Evolutionary conservation across 2,113 vertebrate genomes (phyloP), one percentile per base, ranked within the genome.

Genomic region (Pangasianodon hypophthalmus): DNA sequence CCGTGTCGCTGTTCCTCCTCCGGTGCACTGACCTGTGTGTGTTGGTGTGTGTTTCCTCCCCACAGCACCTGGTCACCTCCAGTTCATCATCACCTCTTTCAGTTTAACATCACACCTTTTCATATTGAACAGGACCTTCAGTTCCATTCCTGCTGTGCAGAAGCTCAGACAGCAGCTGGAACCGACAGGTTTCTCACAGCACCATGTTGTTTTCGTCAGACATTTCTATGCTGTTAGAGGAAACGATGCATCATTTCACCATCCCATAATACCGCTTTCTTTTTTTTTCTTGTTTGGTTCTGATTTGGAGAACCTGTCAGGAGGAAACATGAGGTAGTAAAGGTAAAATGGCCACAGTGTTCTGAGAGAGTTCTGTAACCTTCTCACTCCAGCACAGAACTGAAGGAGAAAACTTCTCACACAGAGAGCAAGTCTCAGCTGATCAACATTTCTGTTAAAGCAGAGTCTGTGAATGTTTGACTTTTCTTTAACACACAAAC

Each of bases 191-290:
- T 88, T 44, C 64, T 90, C 89, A 89, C 91, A 93, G 82, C 60
- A 87, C 62, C 29, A 93, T 75, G 81, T 54, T 48, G 52, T 41
- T 88, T 91, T 84, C 85, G 87, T 91, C 88, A 85, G 84, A 87
- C 92, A 92, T 93, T 92, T 91, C 91, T 94, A 91, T 94, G 94
- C 92, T 92, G 91, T 94, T 94, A 93, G 64, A 84, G 48, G 91
- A 92, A 90, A 92, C 91, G 54, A 11, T 69, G 56, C 29, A 86
- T 88, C 44, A 69, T 82, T 82, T 69, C 46, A 50, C 84, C 62
- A 71, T 86, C 62, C 64, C 48, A 71, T 54, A 37, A 71, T 67
- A 18, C 44, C 26, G 26, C 10, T 29, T 71, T 9, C 62, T 67
- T 18, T 81, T 44, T 79, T 19, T 44, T 79, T 77, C 67, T 19